phyloP scores from a whole-genome alignment of 2,888 invertebrate genomes.

The Sinohyriopsis cumingii region DNA sequence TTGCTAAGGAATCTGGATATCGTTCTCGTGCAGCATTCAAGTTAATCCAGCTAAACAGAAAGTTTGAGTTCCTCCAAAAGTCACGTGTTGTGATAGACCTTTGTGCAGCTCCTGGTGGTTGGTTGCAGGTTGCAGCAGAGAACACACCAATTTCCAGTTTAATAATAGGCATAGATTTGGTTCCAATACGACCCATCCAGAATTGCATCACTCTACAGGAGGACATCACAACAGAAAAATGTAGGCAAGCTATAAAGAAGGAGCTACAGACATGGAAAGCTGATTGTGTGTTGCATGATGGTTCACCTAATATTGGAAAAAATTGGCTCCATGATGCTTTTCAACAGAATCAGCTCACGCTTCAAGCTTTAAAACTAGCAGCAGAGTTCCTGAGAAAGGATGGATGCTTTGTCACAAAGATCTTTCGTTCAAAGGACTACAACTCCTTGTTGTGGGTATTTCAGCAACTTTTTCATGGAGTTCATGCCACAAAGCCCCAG shows the following conservation, averaged over 20 bases:
- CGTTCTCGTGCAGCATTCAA: constrained; percentile 99
- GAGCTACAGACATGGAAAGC: constrained; percentile 97
- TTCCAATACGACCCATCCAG: constrained; percentile 90
- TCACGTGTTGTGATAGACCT: constrained; percentile 97
- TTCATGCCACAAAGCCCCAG: constrained; percentile 97
- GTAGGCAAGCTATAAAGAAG: constrained; percentile 79
- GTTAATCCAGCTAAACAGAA: constrained; percentile 96
- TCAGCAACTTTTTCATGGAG: constrained; percentile 95
- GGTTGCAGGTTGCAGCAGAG: constrained; percentile 98
- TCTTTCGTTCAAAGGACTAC: constrained; percentile 98
- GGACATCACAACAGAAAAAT: constrained; percentile 98
- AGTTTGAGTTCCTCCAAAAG: constrained; percentile 96
- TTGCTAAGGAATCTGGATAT: constrained; percentile 98
- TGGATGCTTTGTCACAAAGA: constrained; percentile 98
- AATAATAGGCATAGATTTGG: constrained; percentile 96
- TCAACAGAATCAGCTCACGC: constrained; percentile 79
- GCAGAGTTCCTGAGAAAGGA: constrained; percentile 90
- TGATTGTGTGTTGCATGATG: constrained; percentile 96
- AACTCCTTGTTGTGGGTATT: constrained; percentile 94
- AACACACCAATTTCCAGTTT: constrained; percentile 98
- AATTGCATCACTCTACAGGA: constrained; percentile 92
- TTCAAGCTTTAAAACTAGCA: constrained; percentile 90
- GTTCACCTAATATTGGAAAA: constrained; percentile 96
- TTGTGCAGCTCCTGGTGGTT: constrained; percentile 99
- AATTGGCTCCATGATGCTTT: constrained; percentile 99